Conservation (phyloP, 2,113 vertebrate species). For the Paraplagusia blochii region DNA sequence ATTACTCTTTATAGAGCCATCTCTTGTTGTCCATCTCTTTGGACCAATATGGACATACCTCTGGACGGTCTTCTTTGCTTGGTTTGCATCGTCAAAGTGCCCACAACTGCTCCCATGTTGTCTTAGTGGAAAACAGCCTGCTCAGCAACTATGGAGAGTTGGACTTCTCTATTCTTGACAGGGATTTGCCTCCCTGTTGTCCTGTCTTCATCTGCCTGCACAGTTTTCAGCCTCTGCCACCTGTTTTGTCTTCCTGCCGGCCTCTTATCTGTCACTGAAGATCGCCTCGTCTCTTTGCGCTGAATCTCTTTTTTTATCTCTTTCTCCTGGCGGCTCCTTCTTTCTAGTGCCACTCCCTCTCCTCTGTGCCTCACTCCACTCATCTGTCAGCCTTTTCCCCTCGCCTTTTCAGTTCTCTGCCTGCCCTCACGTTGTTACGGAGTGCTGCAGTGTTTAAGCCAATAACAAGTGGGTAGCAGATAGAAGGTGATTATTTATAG, state of each 20-base stretch:
- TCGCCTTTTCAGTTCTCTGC: slow-evolving; percentile 38
- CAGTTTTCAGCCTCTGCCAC: slow-evolving; percentile 10
- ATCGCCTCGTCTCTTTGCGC: slow-evolving; percentile 34
- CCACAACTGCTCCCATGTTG: slow-evolving; percentile 97
- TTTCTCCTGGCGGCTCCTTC: slow-evolving; percentile 56
- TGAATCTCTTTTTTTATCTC: slow-evolving; percentile 56
- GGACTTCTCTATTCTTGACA: slow-evolving; percentile 33
- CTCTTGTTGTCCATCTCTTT: slow-evolving; percentile 17
- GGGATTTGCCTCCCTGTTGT: slow-evolving; percentile 23
- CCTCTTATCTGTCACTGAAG: slow-evolving; percentile 26
- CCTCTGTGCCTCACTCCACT: slow-evolving; percentile 50
- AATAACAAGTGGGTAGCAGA: slow-evolving; percentile 21
- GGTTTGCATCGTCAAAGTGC: slow-evolving; percentile 95
- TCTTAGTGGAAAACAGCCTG: slow-evolving; percentile 68
- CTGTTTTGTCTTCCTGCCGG: too few species aligned
- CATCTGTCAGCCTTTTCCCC: slow-evolving; percentile 53
- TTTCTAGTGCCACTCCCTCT: slow-evolving; percentile 65
- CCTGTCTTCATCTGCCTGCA: slow-evolving; percentile 18
- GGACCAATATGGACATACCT: slow-evolving; percentile 80
- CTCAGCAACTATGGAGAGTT: slow-evolving; percentile 57
- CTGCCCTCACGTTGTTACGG: slow-evolving; percentile 54
- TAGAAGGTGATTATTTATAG: slow-evolving; percentile 17
- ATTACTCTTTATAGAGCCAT: slow-evolving; percentile 25
- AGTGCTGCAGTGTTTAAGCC: slow-evolving; percentile 18
- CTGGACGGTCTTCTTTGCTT: slow-evolving; percentile 93